Evolutionary conservation across 2,888 invertebrate species (phyloP).

Genomic region (Oxyscelio sp.): DNA sequence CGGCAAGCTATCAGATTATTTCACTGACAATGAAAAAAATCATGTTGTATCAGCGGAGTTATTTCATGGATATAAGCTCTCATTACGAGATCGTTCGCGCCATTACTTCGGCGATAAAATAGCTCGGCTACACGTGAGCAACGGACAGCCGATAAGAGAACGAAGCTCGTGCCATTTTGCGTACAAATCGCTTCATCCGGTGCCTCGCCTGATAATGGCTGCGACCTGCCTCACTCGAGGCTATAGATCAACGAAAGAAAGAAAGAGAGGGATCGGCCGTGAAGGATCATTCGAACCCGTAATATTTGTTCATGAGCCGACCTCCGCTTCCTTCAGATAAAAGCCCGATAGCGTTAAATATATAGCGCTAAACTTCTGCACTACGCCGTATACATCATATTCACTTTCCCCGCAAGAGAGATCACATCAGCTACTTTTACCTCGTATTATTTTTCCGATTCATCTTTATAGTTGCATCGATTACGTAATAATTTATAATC

Average conservation of each 20-base stretch:
- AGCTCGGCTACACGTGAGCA: slow-evolving; percentile 57
- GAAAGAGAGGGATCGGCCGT: slow-evolving; percentile 25
- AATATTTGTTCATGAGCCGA: slow-evolving; percentile 61
- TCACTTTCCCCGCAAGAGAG: slow-evolving; percentile 13
- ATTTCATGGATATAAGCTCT: slow-evolving; percentile 68
- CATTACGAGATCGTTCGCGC: slow-evolving; percentile 73
- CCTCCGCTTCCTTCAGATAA: slow-evolving; percentile 54
- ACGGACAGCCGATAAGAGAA: slow-evolving; percentile 69
- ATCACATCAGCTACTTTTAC: slow-evolving; percentile 14
- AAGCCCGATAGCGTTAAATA: slow-evolving; percentile 54
- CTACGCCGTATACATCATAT: slow-evolving; percentile 52
- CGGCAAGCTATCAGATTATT: slow-evolving; percentile 46
- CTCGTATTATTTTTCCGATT: slow-evolving; percentile 16
- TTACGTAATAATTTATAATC: slow-evolving; percentile 9
- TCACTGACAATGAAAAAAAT: slow-evolving; percentile 52
- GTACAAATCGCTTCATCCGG: slow-evolving; percentile 74
- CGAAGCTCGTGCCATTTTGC: slow-evolving; percentile 73
- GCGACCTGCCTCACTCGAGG: slow-evolving; percentile 55
- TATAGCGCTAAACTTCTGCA: slow-evolving; percentile 62
- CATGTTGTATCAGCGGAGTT: slow-evolving; percentile 56
- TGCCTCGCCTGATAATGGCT: slow-evolving; percentile 62
- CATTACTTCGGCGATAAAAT: slow-evolving; percentile 69
- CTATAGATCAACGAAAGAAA: slow-evolving; percentile 49
- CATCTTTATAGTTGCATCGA: slow-evolving; percentile 30
- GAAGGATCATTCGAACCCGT: slow-evolving; percentile 51